These are phyloP conservation scores for Melinaea marsaeus DNA, from an alignment of 2,888 invertebrate genomes.

Conservation along the genomic window DNA sequence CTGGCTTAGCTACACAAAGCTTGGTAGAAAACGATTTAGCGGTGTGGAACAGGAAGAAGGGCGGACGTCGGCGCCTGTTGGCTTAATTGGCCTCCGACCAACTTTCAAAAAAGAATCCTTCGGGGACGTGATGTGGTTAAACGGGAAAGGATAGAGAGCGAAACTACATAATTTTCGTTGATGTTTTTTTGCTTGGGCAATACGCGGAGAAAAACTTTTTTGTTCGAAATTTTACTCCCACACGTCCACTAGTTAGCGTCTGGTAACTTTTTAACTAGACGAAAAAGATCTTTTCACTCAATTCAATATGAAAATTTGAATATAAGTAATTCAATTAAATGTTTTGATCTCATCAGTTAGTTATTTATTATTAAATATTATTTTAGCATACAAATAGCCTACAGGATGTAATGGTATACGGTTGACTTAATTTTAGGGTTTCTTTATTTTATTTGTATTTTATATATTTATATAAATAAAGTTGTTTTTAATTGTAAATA, in stretches of 20 bases:
- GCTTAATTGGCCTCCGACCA: slow-evolving; percentile 68
- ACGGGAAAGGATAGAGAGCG: slow-evolving; percentile 43
- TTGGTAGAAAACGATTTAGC: slow-evolving; percentile 46
- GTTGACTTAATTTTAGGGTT: no score
- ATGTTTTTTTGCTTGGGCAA: slow-evolving; percentile 16
- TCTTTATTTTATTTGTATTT: no score
- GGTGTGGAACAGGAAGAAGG: slow-evolving; percentile 50
- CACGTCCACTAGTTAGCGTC: slow-evolving; percentile 19
- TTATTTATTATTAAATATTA: neutral
- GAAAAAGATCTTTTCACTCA: slow-evolving; percentile 14
- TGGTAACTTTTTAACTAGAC: slow-evolving; percentile 15
- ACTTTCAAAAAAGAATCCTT: slow-evolving; percentile 55
- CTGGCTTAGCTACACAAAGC: slow-evolving; percentile 40
- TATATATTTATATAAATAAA: no score
- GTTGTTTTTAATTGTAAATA: no score
- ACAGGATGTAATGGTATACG: no score
- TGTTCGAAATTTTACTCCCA: slow-evolving; percentile 15
- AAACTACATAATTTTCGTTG: slow-evolving; percentile 43
- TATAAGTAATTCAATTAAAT: neutral
- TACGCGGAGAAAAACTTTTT: slow-evolving; percentile 21
- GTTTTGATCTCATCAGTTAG: neutral
- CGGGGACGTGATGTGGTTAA: slow-evolving; percentile 53
- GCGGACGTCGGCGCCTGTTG: slow-evolving; percentile 52
- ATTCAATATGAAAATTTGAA: neutral
- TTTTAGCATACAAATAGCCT: no score